phyloP scores from a whole-genome alignment of 2,888 invertebrate species.

The Dryobotodes eremita region DNA sequence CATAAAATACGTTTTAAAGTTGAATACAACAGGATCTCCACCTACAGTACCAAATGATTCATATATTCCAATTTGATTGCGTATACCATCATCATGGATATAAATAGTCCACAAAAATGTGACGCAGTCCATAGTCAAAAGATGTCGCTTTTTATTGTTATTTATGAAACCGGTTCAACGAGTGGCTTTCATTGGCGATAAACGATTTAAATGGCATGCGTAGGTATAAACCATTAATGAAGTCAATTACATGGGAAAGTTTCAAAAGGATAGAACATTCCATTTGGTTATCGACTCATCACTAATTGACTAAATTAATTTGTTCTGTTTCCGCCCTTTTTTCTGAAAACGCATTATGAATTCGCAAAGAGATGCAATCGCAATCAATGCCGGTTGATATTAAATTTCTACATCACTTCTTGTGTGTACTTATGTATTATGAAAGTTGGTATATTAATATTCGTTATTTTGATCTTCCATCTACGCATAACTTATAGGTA shows the following conservation, averaged over 20 bases:
- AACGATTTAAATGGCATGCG: constrained; percentile 47
- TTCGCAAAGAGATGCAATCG: not conserved
- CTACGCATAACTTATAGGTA: not conserved
- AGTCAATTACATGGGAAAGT: constrained; percentile 55
- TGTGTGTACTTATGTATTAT: not conserved
- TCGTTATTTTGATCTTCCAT: not conserved
- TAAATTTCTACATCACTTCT: not conserved
- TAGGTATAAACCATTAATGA: constrained; percentile 45
- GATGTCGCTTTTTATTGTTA: constrained; percentile 60
- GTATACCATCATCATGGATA: constrained; percentile 48
- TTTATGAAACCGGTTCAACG: constrained; percentile 55
- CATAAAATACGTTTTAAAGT: constrained; percentile 7
- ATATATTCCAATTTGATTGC: constrained; percentile 33
- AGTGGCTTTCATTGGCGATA: constrained; percentile 54
- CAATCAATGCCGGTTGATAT: not conserved
- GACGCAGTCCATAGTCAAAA: constrained; percentile 46
- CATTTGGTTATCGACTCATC: constrained; percentile 2
- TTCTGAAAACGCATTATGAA: not conserved
- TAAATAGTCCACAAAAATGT: constrained; percentile 59
- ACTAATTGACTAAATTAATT: not conserved
- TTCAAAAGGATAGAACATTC: constrained; percentile 25
- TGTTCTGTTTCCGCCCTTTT: not conserved
- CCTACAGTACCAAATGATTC: constrained; percentile 36
- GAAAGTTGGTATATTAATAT: not conserved
- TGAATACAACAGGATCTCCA: constrained; percentile 14